These are phyloP conservation scores for Drosophila mayaguana DNA, from an alignment of 2,888 invertebrate genomes.

Conservation along the genomic window DNA sequence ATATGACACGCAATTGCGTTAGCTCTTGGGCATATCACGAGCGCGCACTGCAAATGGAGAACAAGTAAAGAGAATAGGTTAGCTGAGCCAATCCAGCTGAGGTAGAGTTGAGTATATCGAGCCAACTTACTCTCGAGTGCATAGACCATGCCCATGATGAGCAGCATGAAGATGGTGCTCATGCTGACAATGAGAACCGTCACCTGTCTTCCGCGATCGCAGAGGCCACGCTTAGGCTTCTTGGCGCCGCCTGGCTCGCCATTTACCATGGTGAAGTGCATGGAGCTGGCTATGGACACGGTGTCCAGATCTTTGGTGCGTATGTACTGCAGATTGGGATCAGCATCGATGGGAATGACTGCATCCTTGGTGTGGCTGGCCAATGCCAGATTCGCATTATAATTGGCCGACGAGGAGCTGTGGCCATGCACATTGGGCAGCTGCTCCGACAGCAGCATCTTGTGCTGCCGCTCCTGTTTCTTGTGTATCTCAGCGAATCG, in stretches of 20 bases:
- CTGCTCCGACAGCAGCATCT: conserved; percentile 59
- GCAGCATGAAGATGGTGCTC: conserved; percentile 92
- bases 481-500: conserved; percentile 87
- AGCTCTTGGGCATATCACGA: conserved; percentile 85
- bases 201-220: conserved; percentile 91
- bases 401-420: conserved; percentile 54
- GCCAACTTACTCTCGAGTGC: conserved; percentile 92
- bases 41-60: conserved; percentile 86
- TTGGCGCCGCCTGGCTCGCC: conserved; percentile 88
- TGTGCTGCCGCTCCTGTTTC: conserved; percentile 75
- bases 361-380: conserved; percentile 68
- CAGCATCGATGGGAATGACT: conserved; percentile 79
- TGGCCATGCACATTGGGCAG: conserved; percentile 55
- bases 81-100: neutral
- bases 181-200: conserved; percentile 93
- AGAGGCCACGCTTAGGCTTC: conserved; percentile 89
- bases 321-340: conserved; percentile 83
- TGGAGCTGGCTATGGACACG: conserved; percentile 92
- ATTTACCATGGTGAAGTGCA: conserved; percentile 94
- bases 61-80: conserved; percentile 5
- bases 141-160: conserved; percentile 92
- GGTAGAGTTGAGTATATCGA: neutral
- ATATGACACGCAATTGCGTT: conserved; percentile 44
- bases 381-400: conserved; percentile 78
- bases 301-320: conserved; percentile 88